Base-by-base conservation (phyloP, 2,888 invertebrate genomes). In the Ganaspis brasiliensis region DNA sequence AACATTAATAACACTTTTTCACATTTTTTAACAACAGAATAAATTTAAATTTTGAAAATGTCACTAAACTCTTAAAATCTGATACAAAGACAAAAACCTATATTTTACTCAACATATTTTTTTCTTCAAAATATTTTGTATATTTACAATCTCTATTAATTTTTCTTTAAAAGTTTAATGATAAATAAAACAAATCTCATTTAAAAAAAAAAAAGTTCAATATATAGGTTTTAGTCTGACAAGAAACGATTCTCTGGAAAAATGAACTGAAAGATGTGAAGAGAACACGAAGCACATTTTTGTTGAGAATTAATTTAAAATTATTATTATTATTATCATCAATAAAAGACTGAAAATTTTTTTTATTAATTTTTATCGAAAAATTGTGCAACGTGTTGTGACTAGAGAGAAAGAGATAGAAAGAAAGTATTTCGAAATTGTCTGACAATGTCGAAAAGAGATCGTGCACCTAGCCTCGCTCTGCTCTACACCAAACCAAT, bases 381-480 rank as follows among this genome's bases (percentile, higher is more conserved):
- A 67, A 67, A 24, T 5, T 67, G 67, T 67, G 67, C 67, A 45
- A 45, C 14, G 24, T 67, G 45, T 26, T 49, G 24, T 67, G 56
- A 24, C 8, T 57, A 35, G 49, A 63, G 16, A 78, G 71, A 80
- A 57, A 56, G 59, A 77, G 40, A 74, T 10, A 81, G 37, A 70
- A 76, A 75, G 63, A 71, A 19, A 74, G 71, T 73, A 63, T 75
- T 61, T 21, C 35, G 26, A 78, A 73, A 71, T 72, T 61, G 72
- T 74, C 70, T 76, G 77, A 74, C 70, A 79, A 74, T 67, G 75
- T 74, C 63, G 76, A 74, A n/a, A n/a, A 67, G 78, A 81, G 82
- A 81, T 80, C 83, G 85, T 83, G 83, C 81, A 80, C 81, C 81
- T 78, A 80, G 79, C 78, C 81, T 82, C 79, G 81, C 80, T 83